Evolutionary conservation across 2,797 vertebrate species (phyloP), one percentile per base, ranked within the genome.

Genomic region (Taeniopygia guttata): DNA sequence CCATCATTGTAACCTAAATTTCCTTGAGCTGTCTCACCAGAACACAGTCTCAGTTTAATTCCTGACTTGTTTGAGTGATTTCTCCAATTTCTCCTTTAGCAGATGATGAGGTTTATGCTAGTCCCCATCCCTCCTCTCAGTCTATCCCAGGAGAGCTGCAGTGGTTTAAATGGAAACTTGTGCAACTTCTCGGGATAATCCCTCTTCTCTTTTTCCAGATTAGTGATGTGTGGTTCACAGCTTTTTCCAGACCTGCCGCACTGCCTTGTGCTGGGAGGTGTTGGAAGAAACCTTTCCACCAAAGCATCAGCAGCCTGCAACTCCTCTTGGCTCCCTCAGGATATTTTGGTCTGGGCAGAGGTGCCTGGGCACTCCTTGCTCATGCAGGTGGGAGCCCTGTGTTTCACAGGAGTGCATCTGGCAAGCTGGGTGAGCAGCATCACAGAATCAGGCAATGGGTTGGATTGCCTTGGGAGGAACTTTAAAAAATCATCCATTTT

Each of bases 1-100:
- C 92, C 90, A 67, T 90, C 94, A 89, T 3, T 77, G 60, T 60
- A 92, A 94, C 54, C 90, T 90, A 76, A 88, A 91, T 93, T 95
- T 95, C 89, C 66, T 92, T 81, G 82, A 78, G 62, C 85, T 68
- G 34, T 82, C 93, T 77, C 72, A 38, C 49, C 46, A 52, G 69
- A 69, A 38, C 51, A 59, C 66, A 46, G 86, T 17, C 74, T 55
- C 38, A 36, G 66, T 66, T 94, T 91, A 96, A 96, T 96, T 91
- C 76, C 55, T 0, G 8, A 76, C 76, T 96, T 18, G 0, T 94
- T 51, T 89, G 89, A 96, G 92, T 75, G 79, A 94, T 93, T 95
- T 43, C 79, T 92, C 29, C 87, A 91, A 80, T 94, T 94, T 85
- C 79, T 91, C 66, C n/a, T 64, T 15, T 27, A 84, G 91, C 58